Evolutionary conservation across 1,140 invertebrate species (phyloP), one percentile per base, ranked within the genome.

Genomic region (Eriocheir sinensis): DNA sequence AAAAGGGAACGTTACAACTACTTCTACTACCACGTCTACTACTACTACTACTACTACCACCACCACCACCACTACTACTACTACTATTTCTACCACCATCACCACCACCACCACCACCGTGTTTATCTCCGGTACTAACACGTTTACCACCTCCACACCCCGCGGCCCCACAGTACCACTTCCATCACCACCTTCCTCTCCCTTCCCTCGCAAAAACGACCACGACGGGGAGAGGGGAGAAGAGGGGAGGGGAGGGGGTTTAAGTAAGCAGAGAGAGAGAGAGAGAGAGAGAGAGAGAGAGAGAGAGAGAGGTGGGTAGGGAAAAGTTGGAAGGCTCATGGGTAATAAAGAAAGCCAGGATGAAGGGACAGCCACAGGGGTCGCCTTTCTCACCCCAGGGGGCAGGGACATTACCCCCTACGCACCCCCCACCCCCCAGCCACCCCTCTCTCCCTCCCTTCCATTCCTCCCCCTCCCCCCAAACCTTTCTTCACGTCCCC

Each of bases 241-340:
- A 53, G 48, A 53, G 48, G 48, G 48, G 21, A 21, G 48, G 48
- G 21, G 48, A 53, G 12, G 21, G 48, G 48, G 48, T n/a, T n/a
- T n/a, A n/a, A n/a, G n/a, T n/a, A n/a, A n/a, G n/a, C n/a, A 53
- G 12, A 53, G 48, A 53, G 48, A 53, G 48, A 9, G 48, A 72
- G 60, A n/a, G 60, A 72, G 60, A n/a, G 60, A 12, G 60, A n/a
- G 60, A 72, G 60, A 72, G 60, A n/a, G 60, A 72, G 8, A n/a
- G 60, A 72, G 21, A 21, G 15, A 21, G 27, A 72, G 60, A 21
- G 2, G 27, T 21, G 60, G n/a, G 60, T 21, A 72, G n/a, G 27
- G 60, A 72, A 72, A 72, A 72, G 60, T 72, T 72, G 60, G 60
- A n/a, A n/a, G 60, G 60, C 60, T 72, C n/a, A 72, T 72, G 60